Base-by-base conservation (phyloP, 2,888 invertebrate species). In the Gisinianus flammeolus region DNA sequence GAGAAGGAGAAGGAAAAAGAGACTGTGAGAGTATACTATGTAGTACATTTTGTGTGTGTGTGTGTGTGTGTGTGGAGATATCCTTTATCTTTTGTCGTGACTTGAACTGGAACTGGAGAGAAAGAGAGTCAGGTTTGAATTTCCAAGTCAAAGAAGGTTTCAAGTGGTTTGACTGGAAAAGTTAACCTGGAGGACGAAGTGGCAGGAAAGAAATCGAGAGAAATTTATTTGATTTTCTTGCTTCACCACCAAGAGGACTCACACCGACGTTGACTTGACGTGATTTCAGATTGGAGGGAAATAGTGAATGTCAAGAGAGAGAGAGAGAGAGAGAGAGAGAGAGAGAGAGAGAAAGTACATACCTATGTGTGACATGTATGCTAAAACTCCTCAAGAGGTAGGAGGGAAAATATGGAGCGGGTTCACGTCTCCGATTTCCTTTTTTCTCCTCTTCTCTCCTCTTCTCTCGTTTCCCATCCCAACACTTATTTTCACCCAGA, bases 211-310 rank as follows among this genome's bases (percentile, higher is more conserved):
- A 81, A 83, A 83, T 83, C 78, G 82, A 81, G 80, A 80, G 83
- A 83, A 82, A 82, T 83, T 83, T 83, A 83, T 83, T 83, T 82
- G 83, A 83, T 83, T 83, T 83, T 81, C 83, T 80, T 79, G 81
- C 81, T 81, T 81, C 81, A 81, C 79, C 81, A 62, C 26, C 26
- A 52, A 16, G 24, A n/a, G 22, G 22, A 71, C 69, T 16, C 33
- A 31, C 24, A 10, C 66, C 44, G 80, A 79, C 78, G 73, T 78
- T 76, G 80, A 76, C 69, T 80, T 80, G 80, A 80, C 80, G 68
- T 80, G 80, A 79, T 78, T 70, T 52, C 64, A 70, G 71, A 70
- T 77, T 64, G 62, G 64, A 44, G 22, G 44, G 64, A 64, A 64
- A 8, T 16, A 26, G 22, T 62, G 28, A 26, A 62, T 22, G 28